A percentile compares a stretch with the other conserved stretches of the same genome.
These are phyloP conservation scores for Liparis tanakae DNA, from an alignment of 2,797 vertebrate genomes.

Conservation along the genomic window DNA sequence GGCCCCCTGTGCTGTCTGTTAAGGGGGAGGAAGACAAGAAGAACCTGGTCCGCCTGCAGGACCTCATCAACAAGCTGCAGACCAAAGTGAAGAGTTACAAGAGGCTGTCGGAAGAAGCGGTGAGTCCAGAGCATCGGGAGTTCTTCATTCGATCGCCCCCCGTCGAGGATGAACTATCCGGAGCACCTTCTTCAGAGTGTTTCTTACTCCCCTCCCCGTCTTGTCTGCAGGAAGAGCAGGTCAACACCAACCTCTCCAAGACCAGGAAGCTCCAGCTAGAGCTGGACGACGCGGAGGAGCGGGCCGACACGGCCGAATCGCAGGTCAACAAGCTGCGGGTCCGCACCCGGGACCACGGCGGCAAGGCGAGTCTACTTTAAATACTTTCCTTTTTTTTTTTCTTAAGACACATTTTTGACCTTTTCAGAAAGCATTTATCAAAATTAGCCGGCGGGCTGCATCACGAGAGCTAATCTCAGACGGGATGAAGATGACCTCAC, in stretches of 20 bases:
- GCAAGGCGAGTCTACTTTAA: conserved; percentile 68
- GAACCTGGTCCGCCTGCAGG: conserved; percentile 91
- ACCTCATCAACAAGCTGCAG: conserved; percentile 94
- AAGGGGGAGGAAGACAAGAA: conserved; percentile 94
- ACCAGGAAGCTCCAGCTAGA: conserved; percentile 93
- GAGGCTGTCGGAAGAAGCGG: conserved; percentile 92
- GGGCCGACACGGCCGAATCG: conserved; percentile 88
- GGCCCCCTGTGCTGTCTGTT: conserved; percentile 27
- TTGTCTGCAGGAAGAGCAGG: conserved; percentile 87
- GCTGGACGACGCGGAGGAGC: conserved; percentile 91
- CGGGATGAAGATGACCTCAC: conserved; percentile 54
- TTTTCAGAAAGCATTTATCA: conserved; percentile 59
- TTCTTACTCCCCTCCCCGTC: not conserved
- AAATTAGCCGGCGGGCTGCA: conserved; percentile 59
- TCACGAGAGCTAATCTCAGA: conserved; percentile 62
- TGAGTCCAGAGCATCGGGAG: conserved; percentile 73
- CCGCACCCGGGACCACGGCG: conserved; percentile 81
- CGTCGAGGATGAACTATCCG: not conserved
- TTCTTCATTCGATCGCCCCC: not conserved
- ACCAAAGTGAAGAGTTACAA: conserved; percentile 95
- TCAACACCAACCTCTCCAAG: conserved; percentile 91
- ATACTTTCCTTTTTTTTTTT: not conserved
- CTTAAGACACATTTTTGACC: conserved; percentile 42
- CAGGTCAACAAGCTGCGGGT: conserved; percentile 93
- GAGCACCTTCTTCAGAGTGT: not conserved